Conservation (phyloP, 1,140 invertebrate species). For the Heliconius hewitsoni region DNA sequence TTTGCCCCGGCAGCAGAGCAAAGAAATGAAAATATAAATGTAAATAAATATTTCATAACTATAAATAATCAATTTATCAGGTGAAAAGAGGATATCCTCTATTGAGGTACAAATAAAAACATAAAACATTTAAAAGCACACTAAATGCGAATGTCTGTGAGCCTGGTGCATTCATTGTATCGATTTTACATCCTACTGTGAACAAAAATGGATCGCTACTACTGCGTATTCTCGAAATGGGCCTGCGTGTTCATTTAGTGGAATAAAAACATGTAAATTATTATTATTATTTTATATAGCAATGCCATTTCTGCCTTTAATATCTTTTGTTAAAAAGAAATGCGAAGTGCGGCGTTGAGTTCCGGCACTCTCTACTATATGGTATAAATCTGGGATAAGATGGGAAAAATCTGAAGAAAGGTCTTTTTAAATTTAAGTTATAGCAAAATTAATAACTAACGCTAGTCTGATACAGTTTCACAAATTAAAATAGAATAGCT, state of each 20-base stretch:
- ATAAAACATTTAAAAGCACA: slow-evolving; percentile 58
- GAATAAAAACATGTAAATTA: not conserved
- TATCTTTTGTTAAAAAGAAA: too few species aligned
- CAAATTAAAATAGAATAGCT: too few species aligned
- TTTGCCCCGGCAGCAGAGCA: too few species aligned
- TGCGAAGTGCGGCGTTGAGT: too few species aligned
- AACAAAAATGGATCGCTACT: slow-evolving; percentile 58
- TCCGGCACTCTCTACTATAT: too few species aligned
- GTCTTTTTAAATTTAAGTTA: too few species aligned
- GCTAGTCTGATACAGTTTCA: too few species aligned
- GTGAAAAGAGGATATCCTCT: not conserved
- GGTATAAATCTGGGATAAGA: too few species aligned
- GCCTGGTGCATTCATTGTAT: slow-evolving; percentile 67
- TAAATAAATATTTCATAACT: too few species aligned
- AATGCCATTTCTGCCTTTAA: not conserved
- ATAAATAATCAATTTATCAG: not conserved
- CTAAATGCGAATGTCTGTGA: slow-evolving; percentile 56
- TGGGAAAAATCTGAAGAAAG: too few species aligned
- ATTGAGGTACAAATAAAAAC: slow-evolving; percentile 42
- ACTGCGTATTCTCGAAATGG: slow-evolving; percentile 31
- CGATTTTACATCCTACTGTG: slow-evolving; percentile 68
- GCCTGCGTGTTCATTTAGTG: not conserved
- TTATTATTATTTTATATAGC: not conserved
- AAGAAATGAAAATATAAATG: too few species aligned
- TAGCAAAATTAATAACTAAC: too few species aligned